These are phyloP conservation scores for Agraylea sexmaculata DNA, from an alignment of 1,140 invertebrate species.

Conservation along the genomic window DNA sequence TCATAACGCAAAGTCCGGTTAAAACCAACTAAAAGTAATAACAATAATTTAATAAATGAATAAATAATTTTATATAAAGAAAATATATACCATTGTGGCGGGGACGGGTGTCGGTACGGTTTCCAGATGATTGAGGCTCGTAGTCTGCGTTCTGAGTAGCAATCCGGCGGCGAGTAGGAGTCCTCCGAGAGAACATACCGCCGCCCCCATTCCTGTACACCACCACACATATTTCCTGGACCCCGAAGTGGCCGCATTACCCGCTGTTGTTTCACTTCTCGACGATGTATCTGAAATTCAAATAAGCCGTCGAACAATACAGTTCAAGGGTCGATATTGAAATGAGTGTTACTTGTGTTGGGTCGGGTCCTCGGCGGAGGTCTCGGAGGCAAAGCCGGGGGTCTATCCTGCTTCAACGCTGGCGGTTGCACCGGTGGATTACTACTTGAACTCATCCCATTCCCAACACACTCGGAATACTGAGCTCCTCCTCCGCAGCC, in stretches of 20 bases:
- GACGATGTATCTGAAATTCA: slow-evolving; percentile 5
- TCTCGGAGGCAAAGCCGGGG: slow-evolving; percentile 33
- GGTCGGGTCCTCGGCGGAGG: slow-evolving; percentile 25
- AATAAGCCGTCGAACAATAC: slow-evolving; percentile 1
- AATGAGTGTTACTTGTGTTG: slow-evolving; percentile 25
- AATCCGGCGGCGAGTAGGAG: slow-evolving; percentile 34
- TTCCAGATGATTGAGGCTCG: slow-evolving; percentile 36
- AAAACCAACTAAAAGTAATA: slow-evolving; percentile 56
- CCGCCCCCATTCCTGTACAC: slow-evolving; percentile 34
- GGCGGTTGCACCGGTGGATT: slow-evolving; percentile 19
- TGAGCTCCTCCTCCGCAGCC: slow-evolving; percentile 25
- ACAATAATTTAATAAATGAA: not conserved
- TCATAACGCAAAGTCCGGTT: slow-evolving; percentile 74
- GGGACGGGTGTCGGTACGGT: slow-evolving; percentile 38
- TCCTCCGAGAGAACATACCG: slow-evolving; percentile 32
- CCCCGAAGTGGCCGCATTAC: slow-evolving; percentile 2
- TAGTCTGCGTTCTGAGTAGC: slow-evolving; percentile 32
- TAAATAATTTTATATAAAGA: not conserved
- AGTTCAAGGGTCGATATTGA: not conserved
- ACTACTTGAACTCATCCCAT: slow-evolving; percentile 7
- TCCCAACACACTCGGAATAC: slow-evolving; percentile 26
- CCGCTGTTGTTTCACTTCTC: slow-evolving; percentile 2
- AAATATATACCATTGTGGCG: slow-evolving; percentile 31
- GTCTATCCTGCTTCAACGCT: slow-evolving; percentile 31
- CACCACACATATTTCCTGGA: slow-evolving; percentile 38